Percentiles rank a stretch among this genome's conserved stretches.
phyloP scores from a whole-genome alignment of 37 sponge, comb jelly and placozoan species.

The Oopsacas minuta region DNA sequence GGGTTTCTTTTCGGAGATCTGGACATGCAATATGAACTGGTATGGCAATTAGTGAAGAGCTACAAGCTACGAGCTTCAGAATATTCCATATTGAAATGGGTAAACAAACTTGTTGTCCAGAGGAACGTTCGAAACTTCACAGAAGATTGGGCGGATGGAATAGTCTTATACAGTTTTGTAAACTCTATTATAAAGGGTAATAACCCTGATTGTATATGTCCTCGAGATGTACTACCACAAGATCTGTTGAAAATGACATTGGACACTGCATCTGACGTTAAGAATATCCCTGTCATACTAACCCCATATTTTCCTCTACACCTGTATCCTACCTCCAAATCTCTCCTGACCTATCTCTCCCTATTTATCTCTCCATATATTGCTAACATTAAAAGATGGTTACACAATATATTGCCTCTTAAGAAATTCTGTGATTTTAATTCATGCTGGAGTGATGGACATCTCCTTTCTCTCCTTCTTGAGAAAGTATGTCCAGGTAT shows the following conservation, averaged over 20 bases:
- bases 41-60: not conserved
- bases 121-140: not conserved
- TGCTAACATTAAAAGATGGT: not conserved
- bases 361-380: not conserved
- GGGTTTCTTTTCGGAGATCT: not conserved
- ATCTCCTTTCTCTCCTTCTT: not conserved
- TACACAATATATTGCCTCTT: not conserved
- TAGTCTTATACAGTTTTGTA: not conserved
- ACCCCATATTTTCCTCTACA: not conserved
- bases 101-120: not conserved
- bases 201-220: not conserved
- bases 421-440: not conserved
- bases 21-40: not conserved
- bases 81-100: not conserved
- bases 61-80: not conserved
- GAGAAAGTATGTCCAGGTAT: constrained; percentile 2
- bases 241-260: not conserved
- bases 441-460: not conserved
- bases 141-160: not conserved
- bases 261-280: not conserved
- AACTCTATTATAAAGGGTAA: not conserved
- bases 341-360: not conserved
- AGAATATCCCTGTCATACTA: not conserved
- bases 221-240: not conserved
- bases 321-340: not conserved